phyloP scores from a whole-genome alignment of 2,797 vertebrate genomes.

The Taeniopygia guttata region DNA sequence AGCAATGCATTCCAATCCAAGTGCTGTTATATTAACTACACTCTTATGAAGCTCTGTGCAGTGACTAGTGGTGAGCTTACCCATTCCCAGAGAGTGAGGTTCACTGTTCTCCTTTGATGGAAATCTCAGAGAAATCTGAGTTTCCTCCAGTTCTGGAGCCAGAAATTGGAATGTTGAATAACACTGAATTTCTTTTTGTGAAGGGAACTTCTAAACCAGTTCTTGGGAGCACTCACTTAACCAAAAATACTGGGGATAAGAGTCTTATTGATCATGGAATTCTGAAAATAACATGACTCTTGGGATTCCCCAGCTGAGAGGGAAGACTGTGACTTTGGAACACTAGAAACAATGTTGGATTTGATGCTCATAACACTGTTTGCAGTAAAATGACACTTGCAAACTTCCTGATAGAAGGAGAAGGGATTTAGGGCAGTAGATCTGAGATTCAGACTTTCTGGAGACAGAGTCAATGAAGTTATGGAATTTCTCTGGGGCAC shows the following conservation, averaged over 20 bases:
- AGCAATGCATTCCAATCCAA: background rate
- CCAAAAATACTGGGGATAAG: background rate
- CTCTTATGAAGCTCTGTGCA: background rate
- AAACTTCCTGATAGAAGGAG: background rate
- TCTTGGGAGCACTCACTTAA: background rate
- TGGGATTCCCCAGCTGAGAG: background rate
- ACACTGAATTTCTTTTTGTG: background rate
- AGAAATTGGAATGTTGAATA: background rate
- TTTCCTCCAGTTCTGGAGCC: background rate
- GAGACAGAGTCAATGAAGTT: background rate
- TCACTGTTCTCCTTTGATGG: background rate
- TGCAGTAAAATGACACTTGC: background rate
- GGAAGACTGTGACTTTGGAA: background rate
- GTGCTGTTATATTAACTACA: background rate
- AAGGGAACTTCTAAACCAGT: background rate
- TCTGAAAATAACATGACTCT: background rate
- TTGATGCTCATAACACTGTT: background rate
- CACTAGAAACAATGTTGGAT: background rate
- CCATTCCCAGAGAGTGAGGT: background rate
- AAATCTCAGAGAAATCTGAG: background rate
- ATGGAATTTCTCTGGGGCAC: background rate
- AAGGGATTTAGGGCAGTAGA: background rate
- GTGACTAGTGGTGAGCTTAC: background rate
- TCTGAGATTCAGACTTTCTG: background rate
- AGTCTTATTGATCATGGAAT: background rate